Evolutionary conservation across 2,797 vertebrate species (phyloP).

Genomic region (Tangara arthus): DNA sequence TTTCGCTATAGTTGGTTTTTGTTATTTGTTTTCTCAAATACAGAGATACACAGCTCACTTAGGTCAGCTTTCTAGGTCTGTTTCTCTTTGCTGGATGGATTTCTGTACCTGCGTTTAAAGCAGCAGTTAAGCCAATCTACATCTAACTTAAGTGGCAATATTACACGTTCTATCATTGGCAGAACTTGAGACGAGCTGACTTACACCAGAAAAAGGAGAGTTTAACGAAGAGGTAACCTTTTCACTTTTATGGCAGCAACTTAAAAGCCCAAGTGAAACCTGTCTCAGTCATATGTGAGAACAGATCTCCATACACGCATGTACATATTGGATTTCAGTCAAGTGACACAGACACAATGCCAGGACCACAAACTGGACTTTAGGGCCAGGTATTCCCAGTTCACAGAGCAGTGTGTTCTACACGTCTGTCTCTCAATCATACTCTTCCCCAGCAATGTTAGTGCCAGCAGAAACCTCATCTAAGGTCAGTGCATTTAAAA

Average conservation of each 20-base stretch:
- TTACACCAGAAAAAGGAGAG: not conserved
- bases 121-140: not conserved
- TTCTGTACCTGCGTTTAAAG: not conserved
- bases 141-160: not conserved
- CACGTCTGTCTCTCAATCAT: not conserved
- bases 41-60: not conserved
- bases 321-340: accelerated
- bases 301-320: accelerated
- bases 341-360: not conserved
- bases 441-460: not conserved
- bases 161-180: not conserved
- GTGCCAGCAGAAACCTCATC: not conserved
- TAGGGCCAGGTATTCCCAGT: not conserved
- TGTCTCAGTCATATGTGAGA: not conserved
- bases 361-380: not conserved
- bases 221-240: not conserved
- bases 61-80: not conserved
- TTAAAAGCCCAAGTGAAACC: not conserved
- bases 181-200: not conserved
- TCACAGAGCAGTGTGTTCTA: accelerated
- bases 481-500: slow-evolving; percentile 24
- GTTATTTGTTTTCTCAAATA: not conserved
- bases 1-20: not conserved
- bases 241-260: not conserved
- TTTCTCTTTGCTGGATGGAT: not conserved